Conservation (phyloP, 2,113 vertebrate genomes). For the Phaethon lepturus region DNA sequence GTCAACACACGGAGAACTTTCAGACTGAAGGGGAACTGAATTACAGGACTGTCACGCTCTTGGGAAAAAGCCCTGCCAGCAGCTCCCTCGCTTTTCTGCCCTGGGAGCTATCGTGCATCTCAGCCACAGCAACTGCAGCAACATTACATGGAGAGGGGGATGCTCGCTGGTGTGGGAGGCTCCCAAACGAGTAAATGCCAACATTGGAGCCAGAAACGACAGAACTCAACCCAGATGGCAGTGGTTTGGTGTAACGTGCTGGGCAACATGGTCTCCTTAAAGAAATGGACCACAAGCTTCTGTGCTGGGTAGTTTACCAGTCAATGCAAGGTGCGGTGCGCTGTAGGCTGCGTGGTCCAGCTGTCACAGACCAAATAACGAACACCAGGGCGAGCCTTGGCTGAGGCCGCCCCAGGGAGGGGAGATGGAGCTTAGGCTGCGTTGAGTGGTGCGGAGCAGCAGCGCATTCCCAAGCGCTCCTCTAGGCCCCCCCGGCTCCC, state of each 20-base stretch:
- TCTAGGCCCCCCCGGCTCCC: not conserved
- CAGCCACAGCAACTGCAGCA: not conserved
- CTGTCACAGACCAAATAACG: not conserved
- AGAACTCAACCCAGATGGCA: not conserved
- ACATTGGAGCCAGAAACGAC: not conserved
- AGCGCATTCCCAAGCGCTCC: not conserved
- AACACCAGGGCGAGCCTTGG: not conserved
- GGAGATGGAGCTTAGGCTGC: not conserved
- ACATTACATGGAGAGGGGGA: not conserved
- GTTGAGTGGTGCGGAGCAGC: not conserved
- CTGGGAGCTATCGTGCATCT: not conserved
- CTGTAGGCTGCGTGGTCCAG: not conserved
- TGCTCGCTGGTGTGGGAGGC: not conserved
- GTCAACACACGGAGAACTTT: not conserved
- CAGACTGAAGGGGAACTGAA: not conserved
- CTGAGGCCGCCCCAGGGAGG: not conserved
- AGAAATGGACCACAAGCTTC: not conserved
- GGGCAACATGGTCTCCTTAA: fast-evolving
- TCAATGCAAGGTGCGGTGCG: not conserved
- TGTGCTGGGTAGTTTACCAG: not conserved
- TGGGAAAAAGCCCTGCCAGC: not conserved
- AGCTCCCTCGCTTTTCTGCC: not conserved
- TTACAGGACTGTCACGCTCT: not conserved
- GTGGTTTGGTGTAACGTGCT: not conserved
- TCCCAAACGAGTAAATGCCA: not conserved